A percentile compares a stretch with the other conserved stretches of the same genome.
These are phyloP conservation scores for Tortrix viridana DNA, from an alignment of 2,888 invertebrate species.

Conservation along the genomic window DNA sequence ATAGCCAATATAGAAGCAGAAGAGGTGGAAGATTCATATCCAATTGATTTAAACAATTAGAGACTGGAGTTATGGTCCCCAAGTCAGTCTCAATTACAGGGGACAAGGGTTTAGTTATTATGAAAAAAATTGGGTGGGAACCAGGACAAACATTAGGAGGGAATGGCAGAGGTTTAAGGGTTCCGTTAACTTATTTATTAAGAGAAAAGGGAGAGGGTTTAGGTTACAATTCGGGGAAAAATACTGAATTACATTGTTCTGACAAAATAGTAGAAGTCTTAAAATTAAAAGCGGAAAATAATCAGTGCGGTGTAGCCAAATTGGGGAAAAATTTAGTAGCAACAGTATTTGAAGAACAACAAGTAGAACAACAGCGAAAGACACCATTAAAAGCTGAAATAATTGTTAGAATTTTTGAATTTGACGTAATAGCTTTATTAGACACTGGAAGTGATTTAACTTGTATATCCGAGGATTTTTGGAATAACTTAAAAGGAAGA, in stretches of 20 bases:
- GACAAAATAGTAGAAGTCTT: not conserved
- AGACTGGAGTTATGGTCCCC: constrained; percentile 4
- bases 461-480: constrained; percentile 33
- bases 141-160: constrained; percentile 24
- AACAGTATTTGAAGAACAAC: constrained; percentile 7
- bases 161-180: not conserved
- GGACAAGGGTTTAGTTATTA: constrained; percentile 10
- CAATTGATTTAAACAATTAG: not conserved
- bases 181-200: not conserved
- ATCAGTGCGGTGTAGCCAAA: not conserved
- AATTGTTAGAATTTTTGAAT: constrained; percentile 1
- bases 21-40: too few species aligned
- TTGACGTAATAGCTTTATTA: constrained; percentile 15
- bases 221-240: not conserved
- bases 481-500: not conserved
- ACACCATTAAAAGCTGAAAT: constrained; percentile 25
- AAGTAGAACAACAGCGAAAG: not conserved
- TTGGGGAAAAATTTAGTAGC: not conserved
- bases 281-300: constrained; percentile 10
- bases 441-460: constrained; percentile 42
- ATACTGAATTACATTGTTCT: not conserved
- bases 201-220: not conserved
- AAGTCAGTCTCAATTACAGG: constrained; percentile 13
- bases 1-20: not conserved
- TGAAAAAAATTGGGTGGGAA: constrained; percentile 26